A percentile compares a stretch with the other conserved stretches of the same genome.
Conservation (phyloP, 1,140 invertebrate species). For the Limonius californicus region DNA sequence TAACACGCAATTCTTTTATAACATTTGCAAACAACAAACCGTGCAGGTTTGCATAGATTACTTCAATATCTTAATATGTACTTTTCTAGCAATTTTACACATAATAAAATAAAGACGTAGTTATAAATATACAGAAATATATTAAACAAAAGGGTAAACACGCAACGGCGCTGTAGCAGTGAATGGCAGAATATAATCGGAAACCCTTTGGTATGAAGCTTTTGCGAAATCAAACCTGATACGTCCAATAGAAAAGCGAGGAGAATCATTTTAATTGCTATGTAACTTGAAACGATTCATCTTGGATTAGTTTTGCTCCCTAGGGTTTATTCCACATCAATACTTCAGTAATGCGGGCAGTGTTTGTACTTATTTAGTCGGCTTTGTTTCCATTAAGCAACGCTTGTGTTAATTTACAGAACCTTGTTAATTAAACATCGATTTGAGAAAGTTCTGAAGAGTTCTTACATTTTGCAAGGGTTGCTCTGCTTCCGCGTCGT, state of each 20-base stretch:
- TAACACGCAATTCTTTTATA: too few relatives aligned
- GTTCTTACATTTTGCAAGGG: constrained; percentile 1
- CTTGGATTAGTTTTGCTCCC: constrained; percentile 5
- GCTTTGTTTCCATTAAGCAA: constrained; percentile 24
- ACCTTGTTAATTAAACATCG: constrained; percentile 25
- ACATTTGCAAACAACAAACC: too few relatives aligned
- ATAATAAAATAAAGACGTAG: too few relatives aligned
- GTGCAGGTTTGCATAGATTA: too few relatives aligned
- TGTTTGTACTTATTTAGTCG: constrained; percentile 24
- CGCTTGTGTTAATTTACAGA: constrained; percentile 21
- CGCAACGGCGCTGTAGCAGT: too few relatives aligned
- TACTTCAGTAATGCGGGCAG: constrained; percentile 19
- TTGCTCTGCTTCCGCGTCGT: neutral
- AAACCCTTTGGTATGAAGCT: neutral
- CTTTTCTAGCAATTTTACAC: too few relatives aligned
- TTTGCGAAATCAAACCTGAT: neutral
- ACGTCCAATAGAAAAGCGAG: constrained; percentile 1
- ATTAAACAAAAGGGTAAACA: too few relatives aligned
- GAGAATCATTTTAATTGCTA: constrained; percentile 18
- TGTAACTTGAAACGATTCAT: too few relatives aligned
- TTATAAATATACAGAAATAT: too few relatives aligned
- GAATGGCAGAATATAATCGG: too few relatives aligned
- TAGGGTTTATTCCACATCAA: constrained; percentile 20
- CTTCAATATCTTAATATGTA: too few relatives aligned
- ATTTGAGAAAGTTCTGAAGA: constrained; percentile 17